Evolutionary conservation across 53 echinoderm and acorn worm genomes (phyloP), one percentile per base, ranked within the genome.

Genomic region (Luidia sarsii): DNA sequence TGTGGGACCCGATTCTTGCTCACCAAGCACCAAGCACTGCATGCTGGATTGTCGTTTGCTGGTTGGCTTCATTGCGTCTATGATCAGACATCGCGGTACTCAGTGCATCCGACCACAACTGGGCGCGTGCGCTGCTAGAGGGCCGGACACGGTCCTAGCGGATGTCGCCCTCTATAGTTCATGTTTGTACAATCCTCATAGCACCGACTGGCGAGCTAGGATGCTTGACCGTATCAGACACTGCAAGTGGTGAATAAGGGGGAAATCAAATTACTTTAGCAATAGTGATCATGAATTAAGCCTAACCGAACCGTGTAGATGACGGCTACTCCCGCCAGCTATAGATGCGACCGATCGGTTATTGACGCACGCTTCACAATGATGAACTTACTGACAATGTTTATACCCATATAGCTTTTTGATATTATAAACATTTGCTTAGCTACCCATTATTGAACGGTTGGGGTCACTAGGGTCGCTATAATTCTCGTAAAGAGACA

Each of bases 161-260:
- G 35, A 63, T 63, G 36, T 13, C 36, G 35, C 72, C 38, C 39
- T 38, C 53, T 15, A 56, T 30, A 56, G 72, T 72, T 86, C 70
- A 86, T 79, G 80, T 84, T 82, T 89, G 89, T 59, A 89, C 89
- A 62, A 89, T 89, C 64, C 89, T 55, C 89, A 89, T 89, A 80
- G 89, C 89, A 71, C 89, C 89, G 16, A 83, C 68, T 79, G 89
- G 89, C 38, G 79, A 79, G 33, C 83, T 89, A 37, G 89, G 89
- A 74, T 79, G 79, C 65, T 89, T 89, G 20, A 67, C 75, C 18
- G 83, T 75, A 68, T 89, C 84, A 63, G 77, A 54, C 33, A 59
- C 89, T 89, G 35, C 29, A 56, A 33, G 43, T 19, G 29, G 36
- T 27, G 67, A 0, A 49, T 9, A 51, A 65, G 34, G 3, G 36